Evolutionary conservation across 2,888 invertebrate species (phyloP), one percentile per base, ranked within the genome.

Genomic region (Noctua janthe): DNA sequence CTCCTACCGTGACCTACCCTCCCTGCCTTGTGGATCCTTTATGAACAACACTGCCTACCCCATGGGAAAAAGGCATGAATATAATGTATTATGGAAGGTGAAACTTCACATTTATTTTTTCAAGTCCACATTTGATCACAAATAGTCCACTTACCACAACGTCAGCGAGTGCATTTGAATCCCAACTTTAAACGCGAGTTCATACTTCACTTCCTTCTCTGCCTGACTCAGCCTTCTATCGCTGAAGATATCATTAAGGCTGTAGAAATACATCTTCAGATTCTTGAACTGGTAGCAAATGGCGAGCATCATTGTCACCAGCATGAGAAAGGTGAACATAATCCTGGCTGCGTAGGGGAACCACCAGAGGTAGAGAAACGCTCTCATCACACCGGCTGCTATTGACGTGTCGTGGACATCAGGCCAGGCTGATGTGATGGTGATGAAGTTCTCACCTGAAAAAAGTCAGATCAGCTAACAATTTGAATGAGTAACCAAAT

Each of bases 401-500:
- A 7, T 4, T 1, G 93, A 91, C 0, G 56, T 69, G 59, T 94
- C 93, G 0, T 82, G 77, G 0, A 91, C 87, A 8, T 93, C 92
- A 0, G 95, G 95, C 94, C 94, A 95, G 4, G 83, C 90, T 5
- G 93, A 91, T 47, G 93, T 84, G 1, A 94, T 78, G 0, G 93
- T 92, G 5, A 88, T 89, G 75, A 94, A 94, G 6, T 88, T 90
- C 17, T 83, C 84, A 15, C 86, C 91, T 92, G 73, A 35, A 86
- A 82, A 43, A 43, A 69, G 23, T 23, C 8, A 67, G 23, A 67
- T 8, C n/a, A n/a, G 56, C 11, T n/a, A 56, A 56, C 56, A 56
- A n/a, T 56, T 56, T 56, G 23, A 56, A 23, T 56, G 1, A 56
- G 2, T 23, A 10, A 56, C 23, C 13, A 15, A 62, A 29, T 20